Conservation (phyloP, 2,113 vertebrate species). For the Nannospalax galili region DNA sequence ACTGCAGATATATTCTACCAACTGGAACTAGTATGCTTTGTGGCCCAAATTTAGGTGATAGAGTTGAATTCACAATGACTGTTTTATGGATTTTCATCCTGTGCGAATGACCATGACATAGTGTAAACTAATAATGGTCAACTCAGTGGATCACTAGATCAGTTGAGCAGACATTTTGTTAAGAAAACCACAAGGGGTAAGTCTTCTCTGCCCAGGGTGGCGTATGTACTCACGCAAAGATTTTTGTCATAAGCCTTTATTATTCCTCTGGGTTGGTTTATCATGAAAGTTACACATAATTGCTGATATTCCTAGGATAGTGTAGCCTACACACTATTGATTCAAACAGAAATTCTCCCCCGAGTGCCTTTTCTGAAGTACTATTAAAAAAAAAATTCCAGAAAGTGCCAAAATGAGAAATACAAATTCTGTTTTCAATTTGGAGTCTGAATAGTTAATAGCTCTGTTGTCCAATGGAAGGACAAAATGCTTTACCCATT, state of each 20-base stretch:
- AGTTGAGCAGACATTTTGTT: neutral
- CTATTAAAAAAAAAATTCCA: neutral
- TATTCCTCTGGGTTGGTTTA: neutral
- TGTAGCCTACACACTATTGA: neutral
- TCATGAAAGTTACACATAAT: neutral
- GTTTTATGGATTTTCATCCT: neutral
- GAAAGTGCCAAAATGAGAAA: neutral
- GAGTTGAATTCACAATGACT: neutral
- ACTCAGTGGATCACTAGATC: too few relatives aligned
- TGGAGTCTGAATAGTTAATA: neutral
- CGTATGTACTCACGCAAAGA: neutral
- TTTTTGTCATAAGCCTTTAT: neutral
- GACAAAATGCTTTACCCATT: neutral
- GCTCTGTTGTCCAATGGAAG: neutral
- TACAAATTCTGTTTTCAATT: neutral
- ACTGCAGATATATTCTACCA: neutral
- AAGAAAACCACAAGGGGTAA: neutral
- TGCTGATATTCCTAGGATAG: neutral
- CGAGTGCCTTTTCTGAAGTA: neutral
- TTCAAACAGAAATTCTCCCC: neutral
- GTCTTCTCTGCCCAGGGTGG: neutral
- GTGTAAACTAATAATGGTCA: neutral
- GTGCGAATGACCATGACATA: neutral
- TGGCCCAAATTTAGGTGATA: neutral
- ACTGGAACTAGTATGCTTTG: neutral